Evolutionary conservation across 2,797 vertebrate genomes (phyloP).

Genomic region (Pseudochirops corinnae): DNA sequence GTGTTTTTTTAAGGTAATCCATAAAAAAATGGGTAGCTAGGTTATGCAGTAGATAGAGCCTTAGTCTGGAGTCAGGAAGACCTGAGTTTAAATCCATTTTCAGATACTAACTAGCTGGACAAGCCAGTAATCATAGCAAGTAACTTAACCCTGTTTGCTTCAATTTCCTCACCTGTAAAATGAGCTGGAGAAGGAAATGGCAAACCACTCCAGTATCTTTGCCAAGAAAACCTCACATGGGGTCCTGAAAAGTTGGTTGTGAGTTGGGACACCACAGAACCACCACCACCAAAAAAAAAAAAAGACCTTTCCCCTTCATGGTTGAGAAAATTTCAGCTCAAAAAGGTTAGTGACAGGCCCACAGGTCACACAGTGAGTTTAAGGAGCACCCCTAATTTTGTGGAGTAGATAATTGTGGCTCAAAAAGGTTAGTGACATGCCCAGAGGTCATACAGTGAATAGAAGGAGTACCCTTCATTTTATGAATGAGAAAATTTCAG

Average conservation of each 20-base stretch:
- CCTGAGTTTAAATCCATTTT: not conserved
- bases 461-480: too few species aligned
- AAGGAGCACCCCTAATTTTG: too few species aligned
- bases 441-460: too few species aligned
- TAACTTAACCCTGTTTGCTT: not conserved
- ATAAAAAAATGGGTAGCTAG: not conserved
- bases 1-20: not conserved
- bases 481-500: too few species aligned
- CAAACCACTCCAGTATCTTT: not conserved
- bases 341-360: not conserved
- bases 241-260: not conserved
- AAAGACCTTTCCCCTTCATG: not conserved
- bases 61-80: not conserved
- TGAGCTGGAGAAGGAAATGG: not conserved
- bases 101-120: not conserved
- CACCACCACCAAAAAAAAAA: not conserved
- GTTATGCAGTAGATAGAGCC: not conserved
- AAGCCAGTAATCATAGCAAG: too few species aligned
- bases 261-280: not conserved
- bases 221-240: not conserved
- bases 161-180: not conserved
- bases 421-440: too few species aligned
- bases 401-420: too few species aligned
- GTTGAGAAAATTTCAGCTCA: not conserved
- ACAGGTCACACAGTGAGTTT: too few species aligned